Percentiles rank a stretch among this genome's conserved stretches.
phyloP scores from a whole-genome alignment of 2,113 vertebrate species.

The Hypomesus transpacificus region DNA sequence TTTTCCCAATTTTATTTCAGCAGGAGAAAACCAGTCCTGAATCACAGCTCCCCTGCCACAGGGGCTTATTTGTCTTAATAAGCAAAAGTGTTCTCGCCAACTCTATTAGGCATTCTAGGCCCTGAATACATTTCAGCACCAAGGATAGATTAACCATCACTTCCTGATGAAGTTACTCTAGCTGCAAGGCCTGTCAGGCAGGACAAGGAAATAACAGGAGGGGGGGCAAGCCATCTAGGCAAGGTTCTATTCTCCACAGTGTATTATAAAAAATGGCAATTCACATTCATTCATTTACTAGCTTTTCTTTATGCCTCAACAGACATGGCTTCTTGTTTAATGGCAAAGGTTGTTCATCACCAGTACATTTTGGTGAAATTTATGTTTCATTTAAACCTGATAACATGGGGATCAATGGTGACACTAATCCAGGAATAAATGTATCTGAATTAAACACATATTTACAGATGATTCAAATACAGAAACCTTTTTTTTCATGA shows the following conservation, averaged over 20 bases:
- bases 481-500: too few relatives aligned
- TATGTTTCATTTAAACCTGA: too few relatives aligned
- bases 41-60: slow-evolving; percentile 22
- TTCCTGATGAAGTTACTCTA: slow-evolving; percentile 45
- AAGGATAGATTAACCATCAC: slow-evolving; percentile 29
- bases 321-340: slow-evolving; percentile 24
- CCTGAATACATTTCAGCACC: slow-evolving; percentile 40
- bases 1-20: too few relatives aligned
- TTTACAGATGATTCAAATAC: too few relatives aligned
- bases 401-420: too few relatives aligned
- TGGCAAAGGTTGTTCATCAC: not conserved
- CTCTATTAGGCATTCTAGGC: slow-evolving; percentile 38
- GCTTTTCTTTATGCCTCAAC: slow-evolving; percentile 16
- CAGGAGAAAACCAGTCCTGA: too few relatives aligned
- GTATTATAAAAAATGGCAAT: slow-evolving; percentile 15
- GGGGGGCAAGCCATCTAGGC: slow-evolving; percentile 31
- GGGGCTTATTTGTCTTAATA: slow-evolving; percentile 59
- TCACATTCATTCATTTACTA: not conserved
- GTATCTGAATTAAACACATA: too few relatives aligned
- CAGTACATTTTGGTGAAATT: too few relatives aligned
- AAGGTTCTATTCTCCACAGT: slow-evolving; percentile 35
- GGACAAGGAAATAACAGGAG: slow-evolving; percentile 39
- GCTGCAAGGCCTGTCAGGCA: slow-evolving; percentile 39
- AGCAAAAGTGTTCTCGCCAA: slow-evolving; percentile 36
- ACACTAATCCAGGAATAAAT: too few relatives aligned